These are phyloP conservation scores for Phragmatobia fuliginosa DNA, from an alignment of 2,888 invertebrate genomes.

Conservation along the genomic window DNA sequence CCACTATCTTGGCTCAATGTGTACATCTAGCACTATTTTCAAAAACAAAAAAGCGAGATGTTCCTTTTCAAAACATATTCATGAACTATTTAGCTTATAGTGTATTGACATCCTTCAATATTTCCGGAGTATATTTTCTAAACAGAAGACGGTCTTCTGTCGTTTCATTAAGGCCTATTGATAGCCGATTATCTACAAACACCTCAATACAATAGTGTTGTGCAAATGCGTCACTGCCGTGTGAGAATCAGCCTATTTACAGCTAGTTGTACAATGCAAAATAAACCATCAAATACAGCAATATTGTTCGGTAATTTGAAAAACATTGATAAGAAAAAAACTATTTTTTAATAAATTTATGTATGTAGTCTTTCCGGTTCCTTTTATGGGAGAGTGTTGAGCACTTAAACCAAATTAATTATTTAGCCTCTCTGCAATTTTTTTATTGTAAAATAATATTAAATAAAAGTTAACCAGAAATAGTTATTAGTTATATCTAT, in stretches of 20 bases:
- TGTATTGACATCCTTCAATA: neutral
- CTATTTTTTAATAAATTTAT: too few species aligned
- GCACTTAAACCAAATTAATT: too few species aligned
- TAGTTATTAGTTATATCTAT: too few species aligned
- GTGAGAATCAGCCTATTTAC: slow-evolving; percentile 26
- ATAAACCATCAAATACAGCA: slow-evolving; percentile 17
- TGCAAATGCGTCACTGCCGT: slow-evolving; percentile 6
- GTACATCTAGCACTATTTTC: too few species aligned
- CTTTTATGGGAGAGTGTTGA: too few species aligned
- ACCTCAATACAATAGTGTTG: slow-evolving; percentile 13
- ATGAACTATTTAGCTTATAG: neutral
- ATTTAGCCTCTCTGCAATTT: neutral
- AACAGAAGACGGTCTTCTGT: slow-evolving; percentile 6
- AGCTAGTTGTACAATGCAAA: slow-evolving; percentile 36
- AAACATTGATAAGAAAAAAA: neutral
- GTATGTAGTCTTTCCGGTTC: too few species aligned
- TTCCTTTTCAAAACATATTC: neutral
- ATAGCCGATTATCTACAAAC: slow-evolving; percentile 7
- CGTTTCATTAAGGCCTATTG: slow-evolving; percentile 4
- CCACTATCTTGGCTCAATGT: too few species aligned
- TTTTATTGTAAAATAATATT: neutral
- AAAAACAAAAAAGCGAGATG: neutral
- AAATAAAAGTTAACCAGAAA: too few species aligned
- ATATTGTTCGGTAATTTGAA: slow-evolving; percentile 31
- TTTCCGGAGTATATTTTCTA: slow-evolving; percentile 10